Base-by-base conservation (phyloP, 2,113 vertebrate genomes). In the Baryphthengus martii region DNA sequence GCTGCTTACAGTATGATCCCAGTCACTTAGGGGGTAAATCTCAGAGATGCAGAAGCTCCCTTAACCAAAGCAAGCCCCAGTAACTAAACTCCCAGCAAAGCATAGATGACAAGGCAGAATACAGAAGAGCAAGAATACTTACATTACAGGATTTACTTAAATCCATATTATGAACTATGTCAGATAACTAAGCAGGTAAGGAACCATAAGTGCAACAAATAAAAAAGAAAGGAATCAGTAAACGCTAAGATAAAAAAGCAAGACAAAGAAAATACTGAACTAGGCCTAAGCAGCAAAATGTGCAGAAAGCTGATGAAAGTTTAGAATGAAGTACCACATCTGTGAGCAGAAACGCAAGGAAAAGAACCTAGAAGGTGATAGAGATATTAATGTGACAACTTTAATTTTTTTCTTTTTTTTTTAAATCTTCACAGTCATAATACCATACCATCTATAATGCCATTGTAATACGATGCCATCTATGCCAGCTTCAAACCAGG, bases 31-130 rank as follows among this genome's bases (percentile, higher is more conserved):
- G 63, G 77, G 66, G 28, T 77, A 91, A 84, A 50, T 59, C 67
- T 49, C 74, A 83, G 72, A 92, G 86, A 86, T 72, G 75, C 25
- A 65, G 58, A 93, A 85, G 81, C 35, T 85, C 61, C 80, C 81
- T 84, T 73, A 96, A 84, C 56, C 56, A 91, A 94, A 95, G 88
- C 92, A 94, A 96, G 58, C 42, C 56, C 72, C 84, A 82, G 65
- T 52, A 95, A 66, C 81, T 42, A 94, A 91, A 96, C 93, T 90
- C 86, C 88, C 78, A 82, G 83, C 39, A 94, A 92, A 97, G 91
- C 72, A 78, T 45, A 84, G 89, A 70, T 84, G 68, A 91, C 58
- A 71, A 47, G 83, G 74, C 73, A 92, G 83, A 91, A 93, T 73
- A 86, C 39, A 92, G 77, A 93, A 95, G 94, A 71, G 72, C 39